Evolutionary conservation across 2,797 vertebrate species (phyloP).

Genomic region (Propithecus deckenii): DNA sequence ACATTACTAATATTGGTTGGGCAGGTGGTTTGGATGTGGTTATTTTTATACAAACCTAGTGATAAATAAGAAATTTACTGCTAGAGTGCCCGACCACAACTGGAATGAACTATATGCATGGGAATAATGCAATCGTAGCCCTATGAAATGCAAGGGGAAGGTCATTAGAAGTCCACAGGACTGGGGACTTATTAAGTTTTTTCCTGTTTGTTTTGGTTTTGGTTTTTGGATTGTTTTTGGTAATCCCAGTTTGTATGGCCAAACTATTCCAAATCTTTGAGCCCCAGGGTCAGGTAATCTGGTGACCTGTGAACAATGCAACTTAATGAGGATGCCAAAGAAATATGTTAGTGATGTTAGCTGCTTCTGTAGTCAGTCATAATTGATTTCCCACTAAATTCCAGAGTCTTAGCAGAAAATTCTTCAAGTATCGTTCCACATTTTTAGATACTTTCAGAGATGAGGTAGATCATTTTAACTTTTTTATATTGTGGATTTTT

Average conservation of each 20-base stretch:
- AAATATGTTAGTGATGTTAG: background rate
- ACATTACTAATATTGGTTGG: constrained; percentile 62
- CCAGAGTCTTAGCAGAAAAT: background rate
- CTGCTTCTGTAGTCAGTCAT: background rate
- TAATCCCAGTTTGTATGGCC: background rate
- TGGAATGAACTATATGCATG: background rate
- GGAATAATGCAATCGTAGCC: background rate
- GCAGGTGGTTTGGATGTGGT: constrained; percentile 64
- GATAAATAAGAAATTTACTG: background rate
- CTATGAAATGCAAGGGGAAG: background rate
- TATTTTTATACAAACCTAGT: background rate
- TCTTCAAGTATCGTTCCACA: background rate
- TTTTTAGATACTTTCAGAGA: background rate
- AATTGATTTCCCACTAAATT: background rate
- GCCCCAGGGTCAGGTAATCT: background rate
- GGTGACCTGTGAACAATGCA: background rate
- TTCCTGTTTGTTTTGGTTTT: background rate
- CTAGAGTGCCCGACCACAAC: background rate
- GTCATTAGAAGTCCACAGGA: background rate
- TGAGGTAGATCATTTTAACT: background rate
- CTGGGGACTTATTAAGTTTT: background rate
- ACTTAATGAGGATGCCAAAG: background rate
- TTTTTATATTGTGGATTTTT: background rate
- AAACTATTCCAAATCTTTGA: background rate
- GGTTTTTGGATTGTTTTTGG: background rate